These are phyloP conservation scores for Premnoplex brunnescens DNA, from an alignment of 2,797 vertebrate genomes.

Conservation along the genomic window DNA sequence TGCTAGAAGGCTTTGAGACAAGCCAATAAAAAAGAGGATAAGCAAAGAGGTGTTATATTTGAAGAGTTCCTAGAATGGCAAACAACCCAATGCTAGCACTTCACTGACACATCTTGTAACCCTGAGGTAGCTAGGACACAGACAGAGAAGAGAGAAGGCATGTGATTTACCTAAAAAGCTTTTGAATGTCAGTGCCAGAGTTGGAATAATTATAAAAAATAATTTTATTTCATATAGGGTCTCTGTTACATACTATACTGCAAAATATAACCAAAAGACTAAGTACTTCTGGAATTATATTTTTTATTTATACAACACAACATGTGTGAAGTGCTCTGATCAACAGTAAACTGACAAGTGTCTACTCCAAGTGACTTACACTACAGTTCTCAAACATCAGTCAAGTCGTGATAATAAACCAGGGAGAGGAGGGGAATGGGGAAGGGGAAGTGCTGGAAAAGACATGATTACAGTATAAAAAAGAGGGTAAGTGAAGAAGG, in stretches of 20 bases:
- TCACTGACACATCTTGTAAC: neutral
- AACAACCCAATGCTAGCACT: neutral
- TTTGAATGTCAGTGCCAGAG: neutral
- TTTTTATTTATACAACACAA: neutral
- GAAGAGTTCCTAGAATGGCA: neutral
- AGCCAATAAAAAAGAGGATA: neutral
- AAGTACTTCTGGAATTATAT: slow-evolving; percentile 17
- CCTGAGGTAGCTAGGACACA: neutral
- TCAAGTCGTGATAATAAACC: neutral
- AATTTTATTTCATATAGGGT: neutral
- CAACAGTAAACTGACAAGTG: slow-evolving; percentile 5
- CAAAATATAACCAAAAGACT: neutral
- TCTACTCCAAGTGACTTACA: slow-evolving; percentile 16
- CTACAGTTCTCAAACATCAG: neutral
- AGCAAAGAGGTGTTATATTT: neutral
- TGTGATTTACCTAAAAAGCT: neutral
- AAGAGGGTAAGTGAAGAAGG: neutral
- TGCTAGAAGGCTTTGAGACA: neutral
- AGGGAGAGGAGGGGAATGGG: neutral
- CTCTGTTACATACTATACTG: neutral
- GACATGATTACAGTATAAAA: neutral
- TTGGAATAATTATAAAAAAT: slow-evolving; percentile 12
- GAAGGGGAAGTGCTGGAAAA: neutral
- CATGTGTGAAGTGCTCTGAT: neutral
- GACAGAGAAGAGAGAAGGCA: neutral